Evolutionary conservation across 2,797 vertebrate species (phyloP).

Genomic region (Anolis apletophallus): DNA sequence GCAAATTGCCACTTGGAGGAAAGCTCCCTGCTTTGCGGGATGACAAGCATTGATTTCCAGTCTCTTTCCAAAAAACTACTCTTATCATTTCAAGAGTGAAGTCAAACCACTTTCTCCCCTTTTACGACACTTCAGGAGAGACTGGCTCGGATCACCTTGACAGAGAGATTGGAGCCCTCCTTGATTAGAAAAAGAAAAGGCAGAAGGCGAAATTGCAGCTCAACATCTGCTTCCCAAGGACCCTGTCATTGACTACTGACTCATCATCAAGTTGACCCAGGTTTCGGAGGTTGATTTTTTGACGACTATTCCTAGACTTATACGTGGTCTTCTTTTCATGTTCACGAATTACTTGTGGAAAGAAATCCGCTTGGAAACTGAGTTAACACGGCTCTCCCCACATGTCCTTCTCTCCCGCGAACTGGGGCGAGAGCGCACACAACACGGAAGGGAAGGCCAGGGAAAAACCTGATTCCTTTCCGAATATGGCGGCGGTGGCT

Average conservation of each 20-base stretch:
- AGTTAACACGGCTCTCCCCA: too few relatives aligned
- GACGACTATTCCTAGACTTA: too few relatives aligned
- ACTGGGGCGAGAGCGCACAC: too few relatives aligned
- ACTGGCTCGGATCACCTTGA: constrained; percentile 70
- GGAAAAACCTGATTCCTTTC: too few relatives aligned
- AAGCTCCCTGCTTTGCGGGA: constrained; percentile 65
- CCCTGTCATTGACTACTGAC: too few relatives aligned
- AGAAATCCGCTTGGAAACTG: too few relatives aligned
- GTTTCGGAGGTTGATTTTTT: too few relatives aligned
- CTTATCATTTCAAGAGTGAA: constrained; percentile 69
- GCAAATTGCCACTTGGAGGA: constrained; percentile 76
- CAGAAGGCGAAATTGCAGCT: constrained; percentile 75
- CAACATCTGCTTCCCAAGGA: constrained; percentile 60
- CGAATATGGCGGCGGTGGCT: too few relatives aligned
- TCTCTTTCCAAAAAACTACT: constrained; percentile 76
- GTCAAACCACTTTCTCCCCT: constrained; percentile 74
- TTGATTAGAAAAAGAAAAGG: constrained; percentile 78
- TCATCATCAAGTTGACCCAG: too few relatives aligned
- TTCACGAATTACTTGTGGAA: neutral
- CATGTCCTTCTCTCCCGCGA: too few relatives aligned
- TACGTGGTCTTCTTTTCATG: neutral
- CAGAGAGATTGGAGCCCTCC: constrained; percentile 70
- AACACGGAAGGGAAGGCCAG: too few relatives aligned
- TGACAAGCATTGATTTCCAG: constrained; percentile 83
- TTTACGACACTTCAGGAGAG: constrained; percentile 68